Base-by-base conservation (phyloP, 2,888 invertebrate species). In the Pollenia griseotomentosa region DNA sequence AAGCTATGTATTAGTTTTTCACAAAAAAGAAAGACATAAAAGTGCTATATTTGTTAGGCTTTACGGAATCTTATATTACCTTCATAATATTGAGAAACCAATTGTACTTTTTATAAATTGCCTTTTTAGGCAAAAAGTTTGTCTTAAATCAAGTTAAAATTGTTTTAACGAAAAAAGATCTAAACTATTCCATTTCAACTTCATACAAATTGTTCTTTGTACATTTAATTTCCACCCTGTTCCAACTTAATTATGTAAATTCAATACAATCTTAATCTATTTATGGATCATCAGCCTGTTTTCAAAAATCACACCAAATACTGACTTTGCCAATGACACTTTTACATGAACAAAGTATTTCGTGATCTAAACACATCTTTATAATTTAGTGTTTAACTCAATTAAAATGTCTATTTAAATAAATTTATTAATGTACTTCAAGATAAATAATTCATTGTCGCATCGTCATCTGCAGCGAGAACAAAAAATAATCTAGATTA, bases 341-440 rank as follows among this genome's bases (percentile, higher is more conserved):
- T 16, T 73, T n/a, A 82, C 81, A 74, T 74, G 59, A 57, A 19
- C 74, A 82, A 74, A 75, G 12, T 68, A 42, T 23, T 61, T 53
- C n/a, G 12, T 44, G 4, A 33, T 63, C 9, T 44, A 53, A 80
- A 71, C 53, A 53, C 70, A 53, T 71, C 70, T 33, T 53, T 40
- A 44, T 80, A 11, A 71, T 53, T 80, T 80, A 53, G 5, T 16
- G n/a, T 59, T 51, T 40, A 63, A 44, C 51, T 8, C 12, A 14
- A 55, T 57, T 57, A 82, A 66, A 65, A 57, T 74, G 82, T 61
- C 82, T 75, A 68, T 75, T 75, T 75, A 75, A 68, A 70, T 63
- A 65, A 63, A 73, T 83, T 75, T 75, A 82, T 70, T 46, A 53
- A 71, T 61, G 75, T 55, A 80, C 65, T 71, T 65, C 19, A 61